Conservation (phyloP, 2,797 vertebrate genomes). For the Oreonectes daqikongensis region DNA sequence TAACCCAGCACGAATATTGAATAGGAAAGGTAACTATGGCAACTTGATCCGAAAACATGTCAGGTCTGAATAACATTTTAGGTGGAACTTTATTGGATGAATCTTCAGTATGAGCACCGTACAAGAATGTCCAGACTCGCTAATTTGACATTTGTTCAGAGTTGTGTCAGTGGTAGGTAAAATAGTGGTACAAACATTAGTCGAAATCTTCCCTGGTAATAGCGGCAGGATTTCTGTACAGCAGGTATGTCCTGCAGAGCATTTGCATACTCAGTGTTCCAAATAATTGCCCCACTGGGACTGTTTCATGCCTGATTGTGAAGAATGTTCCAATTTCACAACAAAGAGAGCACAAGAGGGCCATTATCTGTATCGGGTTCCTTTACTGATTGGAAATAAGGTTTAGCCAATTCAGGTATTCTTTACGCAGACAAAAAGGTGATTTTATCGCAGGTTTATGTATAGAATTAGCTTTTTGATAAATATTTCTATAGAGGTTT, state of each 20-base stretch:
- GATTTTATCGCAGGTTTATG: neutral
- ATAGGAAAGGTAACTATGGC: neutral
- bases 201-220: slow-evolving; percentile 25
- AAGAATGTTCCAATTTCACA: slow-evolving; percentile 51
- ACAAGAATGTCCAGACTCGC: neutral
- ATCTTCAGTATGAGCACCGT: neutral
- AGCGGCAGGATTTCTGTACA: slow-evolving; percentile 42
- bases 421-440: slow-evolving; percentile 17
- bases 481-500: neutral
- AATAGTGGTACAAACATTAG: slow-evolving; percentile 21
- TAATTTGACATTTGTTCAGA: slow-evolving; percentile 36
- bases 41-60: neutral
- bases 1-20: neutral
- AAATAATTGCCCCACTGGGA: slow-evolving; percentile 50
- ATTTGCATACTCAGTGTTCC: slow-evolving; percentile 49
- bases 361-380: slow-evolving; percentile 38
- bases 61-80: neutral
- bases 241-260: slow-evolving; percentile 42
- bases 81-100: neutral
- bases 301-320: slow-evolving; percentile 49
- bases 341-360: slow-evolving; percentile 45
- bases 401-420: slow-evolving; percentile 17
- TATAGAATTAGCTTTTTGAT: neutral
- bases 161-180: slow-evolving; percentile 9
- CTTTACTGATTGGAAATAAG: slow-evolving; percentile 27